Evolutionary conservation across 2,797 vertebrate genomes (phyloP).

Genomic region (Ispidina lecontei): DNA sequence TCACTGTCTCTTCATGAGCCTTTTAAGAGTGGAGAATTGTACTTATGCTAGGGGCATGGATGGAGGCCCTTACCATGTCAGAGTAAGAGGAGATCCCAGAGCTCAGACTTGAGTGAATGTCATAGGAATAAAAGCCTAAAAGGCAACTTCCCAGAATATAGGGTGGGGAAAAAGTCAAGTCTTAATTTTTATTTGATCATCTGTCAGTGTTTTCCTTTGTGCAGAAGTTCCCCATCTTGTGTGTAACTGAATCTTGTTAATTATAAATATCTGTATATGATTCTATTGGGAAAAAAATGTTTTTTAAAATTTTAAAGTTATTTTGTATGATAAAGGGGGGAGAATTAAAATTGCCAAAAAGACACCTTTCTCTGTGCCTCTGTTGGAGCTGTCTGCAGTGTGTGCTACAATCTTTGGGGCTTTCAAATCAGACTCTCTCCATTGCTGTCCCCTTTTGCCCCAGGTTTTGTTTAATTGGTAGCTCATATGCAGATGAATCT

Average conservation of each 20-base stretch:
- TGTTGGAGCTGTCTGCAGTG: not conserved
- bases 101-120: not conserved
- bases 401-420: not conserved
- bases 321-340: conserved; percentile 78
- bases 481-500: not conserved
- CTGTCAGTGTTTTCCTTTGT: conserved; percentile 25
- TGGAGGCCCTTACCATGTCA: not conserved
- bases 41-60: not conserved
- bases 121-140: not conserved
- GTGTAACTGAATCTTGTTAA: conserved; percentile 67
- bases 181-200: conserved; percentile 20
- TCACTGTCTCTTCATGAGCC: not conserved
- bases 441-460: not conserved
- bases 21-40: not conserved
- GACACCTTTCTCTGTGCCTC: not conserved
- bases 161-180: not conserved
- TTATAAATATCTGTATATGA: conserved; percentile 83
- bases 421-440: not conserved
- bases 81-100: not conserved
- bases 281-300: conserved; percentile 59
- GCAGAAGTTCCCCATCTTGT: conserved; percentile 27
- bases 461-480: not conserved
- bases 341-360: conserved; percentile 50
- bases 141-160: not conserved
- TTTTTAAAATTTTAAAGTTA: conserved; percentile 83